phyloP scores from a whole-genome alignment of 53 echinoderm and acorn worm species.

The Pentamera pediparva region DNA sequence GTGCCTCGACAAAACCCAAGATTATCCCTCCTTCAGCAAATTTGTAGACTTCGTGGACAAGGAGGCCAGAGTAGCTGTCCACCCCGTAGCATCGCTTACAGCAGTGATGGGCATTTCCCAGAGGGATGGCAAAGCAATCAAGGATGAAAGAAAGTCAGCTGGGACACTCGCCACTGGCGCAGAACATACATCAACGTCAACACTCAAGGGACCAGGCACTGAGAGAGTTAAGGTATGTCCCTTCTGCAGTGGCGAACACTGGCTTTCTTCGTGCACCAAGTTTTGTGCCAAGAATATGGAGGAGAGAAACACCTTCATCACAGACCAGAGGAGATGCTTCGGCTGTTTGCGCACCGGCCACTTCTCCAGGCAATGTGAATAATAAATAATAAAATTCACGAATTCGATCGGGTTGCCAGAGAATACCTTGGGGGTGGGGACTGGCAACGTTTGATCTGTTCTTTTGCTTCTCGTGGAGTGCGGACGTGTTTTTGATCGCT shows the following conservation, averaged over 20 bases:
- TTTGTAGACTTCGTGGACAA: constrained; percentile 39
- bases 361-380: constrained; percentile 41
- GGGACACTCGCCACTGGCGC: neutral
- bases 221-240: constrained; percentile 21
- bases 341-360: constrained; percentile 53
- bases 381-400: neutral
- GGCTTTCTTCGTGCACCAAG: constrained; percentile 8
- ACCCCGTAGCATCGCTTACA: constrained; percentile 45
- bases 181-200: constrained; percentile 1
- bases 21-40: constrained; percentile 34
- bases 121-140: no score
- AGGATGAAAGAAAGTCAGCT: neutral
- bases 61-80: constrained; percentile 58
- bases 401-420: constrained; percentile 35
- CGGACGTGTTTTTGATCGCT: no score
- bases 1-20: constrained; percentile 7
- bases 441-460: no score
- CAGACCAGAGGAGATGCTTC: constrained; percentile 45
- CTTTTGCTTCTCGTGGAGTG: no score
- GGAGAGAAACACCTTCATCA: constrained; percentile 8
- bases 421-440: constrained; percentile 13
- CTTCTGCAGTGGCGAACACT: constrained; percentile 40
- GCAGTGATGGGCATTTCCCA: neutral
- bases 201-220: neutral
- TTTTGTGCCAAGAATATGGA: constrained; percentile 27